Base-by-base conservation (phyloP, 2,113 vertebrate genomes). In the Myocastor coypus region DNA sequence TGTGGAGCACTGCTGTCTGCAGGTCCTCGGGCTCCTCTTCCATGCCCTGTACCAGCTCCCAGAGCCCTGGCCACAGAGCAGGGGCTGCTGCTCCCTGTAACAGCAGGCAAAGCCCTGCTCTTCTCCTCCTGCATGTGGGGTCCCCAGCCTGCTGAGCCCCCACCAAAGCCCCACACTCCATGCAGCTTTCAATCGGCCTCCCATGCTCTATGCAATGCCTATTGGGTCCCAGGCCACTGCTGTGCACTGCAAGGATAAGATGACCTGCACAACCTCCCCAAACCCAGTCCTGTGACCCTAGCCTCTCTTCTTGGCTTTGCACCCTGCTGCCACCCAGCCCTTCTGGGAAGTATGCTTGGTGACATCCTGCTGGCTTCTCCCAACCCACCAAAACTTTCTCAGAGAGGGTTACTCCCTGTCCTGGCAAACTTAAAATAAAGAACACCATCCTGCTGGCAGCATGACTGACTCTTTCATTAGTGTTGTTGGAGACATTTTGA, bases 221-320 rank as follows among this genome's bases (percentile, higher is more conserved):
- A 16, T 34, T 26, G 52, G 52, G 26, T 19, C 73, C 87, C 26
- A 46, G 46, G 46, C 46, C 46, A 46, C 46, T 5, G 46, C 46
- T 46, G 46, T 46, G 46, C 46, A 4, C 52, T 55, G 52, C 11
- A 55, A 2, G 11, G 52, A 42, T 13, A 20, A 52, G 69, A 37
- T 0, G 0, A 30, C 4, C 66, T 63, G 12, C 57, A 12, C 0
- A 0, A 28, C 8, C 26, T 37, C 40, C 12, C 69, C 52, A 9
- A 55, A 55, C 52, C 13, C 46, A 7, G 34, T 68, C 14, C 28
- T 17, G 69, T 82, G 64, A 30, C 30, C n/a, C 57, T 93, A 24
- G 3, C 50, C 75, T 64, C 17, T 50, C 63, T 71, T 28, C 64
- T 24, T 63, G 11, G 5, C 42, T 42, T 82, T 46, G 4, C 6